Conservation (phyloP, 2,113 vertebrate species). For the Callipepla squamata region DNA sequence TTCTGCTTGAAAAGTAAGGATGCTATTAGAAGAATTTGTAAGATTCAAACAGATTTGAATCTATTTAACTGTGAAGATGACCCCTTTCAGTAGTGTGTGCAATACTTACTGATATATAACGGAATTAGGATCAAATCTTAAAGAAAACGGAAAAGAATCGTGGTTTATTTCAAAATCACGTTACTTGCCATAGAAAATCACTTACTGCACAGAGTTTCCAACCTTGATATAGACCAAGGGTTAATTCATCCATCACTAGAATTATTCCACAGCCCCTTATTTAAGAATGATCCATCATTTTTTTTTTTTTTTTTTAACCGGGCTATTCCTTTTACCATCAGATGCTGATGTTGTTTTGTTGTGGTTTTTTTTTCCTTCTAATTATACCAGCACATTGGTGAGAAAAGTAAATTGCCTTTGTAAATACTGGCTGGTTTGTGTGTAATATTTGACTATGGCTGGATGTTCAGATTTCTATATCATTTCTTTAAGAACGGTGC, state of each 20-base stretch:
- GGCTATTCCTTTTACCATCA: not conserved
- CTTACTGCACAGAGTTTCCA: not conserved
- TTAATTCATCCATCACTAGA: not conserved
- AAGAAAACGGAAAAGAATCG: not conserved
- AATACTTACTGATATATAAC: not conserved
- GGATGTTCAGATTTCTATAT: not conserved
- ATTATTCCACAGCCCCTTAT: not conserved
- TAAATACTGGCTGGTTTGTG: not conserved
- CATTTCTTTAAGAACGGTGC: slow-evolving; percentile 18
- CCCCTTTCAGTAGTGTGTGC: not conserved
- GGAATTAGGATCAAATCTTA: not conserved
- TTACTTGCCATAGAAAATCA: not conserved
- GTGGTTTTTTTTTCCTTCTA: not conserved
- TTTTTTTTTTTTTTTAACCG: slow-evolving; percentile 28
- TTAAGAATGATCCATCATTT: slow-evolving; percentile 7
- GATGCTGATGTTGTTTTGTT: not conserved
- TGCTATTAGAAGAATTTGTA: not conserved
- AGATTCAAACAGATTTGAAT: not conserved
- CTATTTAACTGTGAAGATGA: not conserved
- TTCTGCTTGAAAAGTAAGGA: not conserved
- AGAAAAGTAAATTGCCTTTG: not conserved
- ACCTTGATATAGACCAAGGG: not conserved
- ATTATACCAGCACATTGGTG: not conserved
- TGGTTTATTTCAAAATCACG: not conserved
- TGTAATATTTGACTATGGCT: not conserved